Evolutionary conservation across 2,113 vertebrate species (phyloP), one percentile per base, ranked within the genome.

Genomic region (Gadus chalcogrammus): DNA sequence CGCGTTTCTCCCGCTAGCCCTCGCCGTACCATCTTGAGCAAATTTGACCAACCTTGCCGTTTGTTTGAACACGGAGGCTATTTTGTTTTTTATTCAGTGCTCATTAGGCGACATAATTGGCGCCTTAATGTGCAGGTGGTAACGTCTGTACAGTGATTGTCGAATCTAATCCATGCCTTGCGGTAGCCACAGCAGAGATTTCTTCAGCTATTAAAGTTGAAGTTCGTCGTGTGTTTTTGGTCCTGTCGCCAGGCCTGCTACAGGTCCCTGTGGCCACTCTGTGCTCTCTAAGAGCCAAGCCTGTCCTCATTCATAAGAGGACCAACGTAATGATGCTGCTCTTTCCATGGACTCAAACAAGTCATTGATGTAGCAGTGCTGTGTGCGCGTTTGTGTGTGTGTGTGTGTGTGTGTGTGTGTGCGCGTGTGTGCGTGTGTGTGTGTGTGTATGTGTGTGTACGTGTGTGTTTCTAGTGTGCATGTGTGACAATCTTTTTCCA

Each of bases 261-360:
- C 77, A 77, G 75, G 58, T 71, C 52, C 52, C 11, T 73, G 60
- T 65, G 68, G 68, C 77, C 76, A 58, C 42, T 58, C n/a, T 4
- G n/a, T 5, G 60, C 64, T 72, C 65, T 62, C 28, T 31, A 31
- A 31, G 31, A 31, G 18, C 18, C 56, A 1, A 2, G 59, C 70
- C 53, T 62, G 70, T 69, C 60, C 65, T 16, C 60, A 63, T 76
- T 68, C 69, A 64, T 71, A 69, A 74, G 74, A 75, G 72, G 42
- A 73, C 77, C 61, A 69, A 18, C 60, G 27, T 71, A 53, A 72
- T 27, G 76, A 75, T 76, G 72, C 73, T 72, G 72, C 65, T 78
- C 63, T 84, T 85, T 84, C 83, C 80, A 78, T 17, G 52, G 66
- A 48, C 68, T 61, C 72, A 69, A 72, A 69, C 67, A 75, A 65